Evolutionary conservation across 2,113 vertebrate genomes (phyloP), one percentile per base, ranked within the genome.

Genomic region (Chlamydotis undulata): DNA sequence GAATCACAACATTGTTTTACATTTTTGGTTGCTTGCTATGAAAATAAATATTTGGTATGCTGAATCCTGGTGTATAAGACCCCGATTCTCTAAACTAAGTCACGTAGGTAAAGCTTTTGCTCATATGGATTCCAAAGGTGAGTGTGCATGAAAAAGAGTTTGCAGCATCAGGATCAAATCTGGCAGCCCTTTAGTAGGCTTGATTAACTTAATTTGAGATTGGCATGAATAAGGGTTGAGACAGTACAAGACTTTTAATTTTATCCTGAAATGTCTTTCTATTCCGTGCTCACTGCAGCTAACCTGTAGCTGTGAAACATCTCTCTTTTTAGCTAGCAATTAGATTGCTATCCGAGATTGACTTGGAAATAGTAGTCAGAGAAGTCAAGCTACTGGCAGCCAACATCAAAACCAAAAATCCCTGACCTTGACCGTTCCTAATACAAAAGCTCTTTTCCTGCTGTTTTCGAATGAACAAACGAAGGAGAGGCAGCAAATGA

Each of bases 361-460:
- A 77, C 71, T 93, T 94, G 70, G 83, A 95, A 96, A 87, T 6
- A 64, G 61, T 57, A 79, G 78, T 49, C 60, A 53, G 60, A 95
- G 53, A 88, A 95, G 79, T 55, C 47, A 86, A 88, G 75, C 59
- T 67, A 76, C 67, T 95, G 57, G 87, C 80, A 96, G 49, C 15
- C 49, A 87, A 79, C 49, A 96, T 82, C 76, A 93, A 89, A 96
- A 94, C 2, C 85, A 92, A 94, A 87, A 93, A 75, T 82, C 65
- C 41, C 77, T 86, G 94, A 85, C 91, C 96, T 97, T 97, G 94
- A 87, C 87, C 83, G 70, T 74, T 94, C 59, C 78, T 84, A 89
- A 53, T 49, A 95, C 93, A 96, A 95, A 95, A 89, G 76, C 37
- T 25, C 22, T 90, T 96, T 97, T 97, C 94, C 95, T 97, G 87